These are phyloP conservation scores for Leucozona laternaria DNA, from an alignment of 2,888 invertebrate genomes.

Conservation along the genomic window DNA sequence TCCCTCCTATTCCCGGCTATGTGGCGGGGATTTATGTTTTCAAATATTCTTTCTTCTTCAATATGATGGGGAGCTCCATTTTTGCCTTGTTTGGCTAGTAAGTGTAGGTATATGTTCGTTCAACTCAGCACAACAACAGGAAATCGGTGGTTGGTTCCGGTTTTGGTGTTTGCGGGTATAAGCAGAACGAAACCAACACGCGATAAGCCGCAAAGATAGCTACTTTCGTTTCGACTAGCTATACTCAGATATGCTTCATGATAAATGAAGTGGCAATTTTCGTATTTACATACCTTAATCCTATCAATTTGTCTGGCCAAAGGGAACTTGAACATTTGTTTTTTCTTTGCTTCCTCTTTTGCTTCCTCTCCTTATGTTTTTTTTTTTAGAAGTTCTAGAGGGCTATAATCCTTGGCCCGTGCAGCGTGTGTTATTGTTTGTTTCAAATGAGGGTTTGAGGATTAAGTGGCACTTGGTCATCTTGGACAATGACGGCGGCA, in stretches of 20 bases:
- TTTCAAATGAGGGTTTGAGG: neutral
- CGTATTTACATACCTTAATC: conserved; percentile 73
- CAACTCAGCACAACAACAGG: neutral
- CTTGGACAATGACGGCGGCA: conserved; percentile 7
- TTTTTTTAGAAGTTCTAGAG: neutral
- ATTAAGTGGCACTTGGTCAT: conserved; percentile 50
- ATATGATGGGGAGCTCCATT: conserved; percentile 20
- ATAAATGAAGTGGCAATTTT: conserved; percentile 73
- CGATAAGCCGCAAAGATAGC: conserved; percentile 62
- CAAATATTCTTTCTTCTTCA: conserved; percentile 22
- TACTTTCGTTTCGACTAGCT: neutral
- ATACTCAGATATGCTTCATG: conserved; percentile 40
- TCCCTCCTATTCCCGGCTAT: conserved; percentile 13
- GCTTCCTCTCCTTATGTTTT: conserved; percentile 18
- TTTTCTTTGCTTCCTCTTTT: conserved; percentile 46
- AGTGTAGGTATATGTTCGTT: neutral
- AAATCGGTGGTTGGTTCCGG: conserved; percentile 24
- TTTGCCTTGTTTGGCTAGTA: conserved; percentile 11
- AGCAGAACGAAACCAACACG: conserved; percentile 43
- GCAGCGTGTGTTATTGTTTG: conserved; percentile 10
- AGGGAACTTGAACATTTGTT: conserved; percentile 65
- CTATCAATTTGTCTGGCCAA: conserved; percentile 71
- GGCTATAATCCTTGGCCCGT: neutral
- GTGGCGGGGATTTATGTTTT: conserved; percentile 48
- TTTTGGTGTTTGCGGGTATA: conserved; percentile 22